Conservation (phyloP, 2,797 vertebrate species). For the Gobionotothen gibberifrons region DNA sequence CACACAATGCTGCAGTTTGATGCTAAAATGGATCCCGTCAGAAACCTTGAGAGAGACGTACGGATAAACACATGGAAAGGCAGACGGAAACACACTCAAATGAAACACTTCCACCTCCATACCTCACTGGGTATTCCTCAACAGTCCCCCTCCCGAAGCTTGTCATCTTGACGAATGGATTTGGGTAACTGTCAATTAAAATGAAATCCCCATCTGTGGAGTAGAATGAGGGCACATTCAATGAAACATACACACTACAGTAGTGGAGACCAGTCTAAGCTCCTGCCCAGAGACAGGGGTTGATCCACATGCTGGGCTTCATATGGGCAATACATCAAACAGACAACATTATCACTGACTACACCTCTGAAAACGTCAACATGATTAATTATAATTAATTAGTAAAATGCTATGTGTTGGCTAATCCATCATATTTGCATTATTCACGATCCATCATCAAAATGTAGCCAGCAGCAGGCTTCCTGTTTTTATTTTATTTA, state of each 20-base stretch:
- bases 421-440: slow-evolving; percentile 85
- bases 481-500: slow-evolving; percentile 12
- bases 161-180: slow-evolving; percentile 82
- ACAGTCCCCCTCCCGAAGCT: slow-evolving; percentile 46
- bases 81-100: slow-evolving; percentile 45
- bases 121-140: slow-evolving; percentile 48
- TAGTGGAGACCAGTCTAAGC: slow-evolving; percentile 57
- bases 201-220: slow-evolving; percentile 79
- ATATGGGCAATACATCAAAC: slow-evolving; percentile 81
- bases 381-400: slow-evolving; percentile 87
- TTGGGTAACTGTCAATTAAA: slow-evolving; percentile 84
- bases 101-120: slow-evolving; percentile 52
- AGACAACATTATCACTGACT: slow-evolving; percentile 79
- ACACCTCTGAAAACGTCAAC: slow-evolving; percentile 78
- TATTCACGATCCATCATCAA: slow-evolving; percentile 82
- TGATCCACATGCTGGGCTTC: slow-evolving; percentile 74
- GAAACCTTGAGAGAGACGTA: slow-evolving; percentile 61
- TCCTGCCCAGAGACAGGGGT: slow-evolving; percentile 68
- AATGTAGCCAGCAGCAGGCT: slow-evolving; percentile 70
- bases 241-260: slow-evolving; percentile 52
- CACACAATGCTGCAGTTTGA: slow-evolving; percentile 56
- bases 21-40: slow-evolving; percentile 64
- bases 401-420: slow-evolving; percentile 73
- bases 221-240: slow-evolving; percentile 68
- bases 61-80: slow-evolving; percentile 42